Base-by-base conservation (phyloP, 1,140 invertebrate species). In the Anthonomus grandis region DNA sequence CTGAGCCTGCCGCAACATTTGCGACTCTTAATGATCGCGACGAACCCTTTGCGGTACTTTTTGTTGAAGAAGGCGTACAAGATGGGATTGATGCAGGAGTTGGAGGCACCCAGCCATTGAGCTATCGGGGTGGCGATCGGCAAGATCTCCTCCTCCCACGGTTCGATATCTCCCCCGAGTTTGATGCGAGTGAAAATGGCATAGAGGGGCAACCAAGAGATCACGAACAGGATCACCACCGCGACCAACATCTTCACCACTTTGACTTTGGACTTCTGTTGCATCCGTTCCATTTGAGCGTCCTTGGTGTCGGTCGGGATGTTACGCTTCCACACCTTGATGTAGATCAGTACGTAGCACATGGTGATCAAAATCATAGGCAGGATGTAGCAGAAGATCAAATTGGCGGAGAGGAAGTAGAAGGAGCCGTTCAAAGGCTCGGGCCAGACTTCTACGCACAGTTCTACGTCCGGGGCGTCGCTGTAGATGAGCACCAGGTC, bases 61-160 rank as follows among this genome's bases (percentile, higher is more conserved):
- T 95, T 93, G 73, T 96, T 97, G 77, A 97, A 96, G 73, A 93
- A 95, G 0, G 94, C 93, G 74, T 98, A 98, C n/a, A 98, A 82
- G 37, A 97, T 87, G 0, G 96, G 96, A 76, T 98, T 98, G 64
- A 98, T 93, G 79, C 93, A 97, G 22, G 92, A 95, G 73, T 98
- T 98, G 15, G 93, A 93, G 0, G 92, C 86, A 0, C 94, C 95
- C 2, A 98, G 78, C 95, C 95, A 98, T 74, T 98, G 95, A 0
- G 95, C 93, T 22, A 97, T 83, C 0, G 95, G 95, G 10, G 89
- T 87, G 0, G 88, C 85, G 1, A 93, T 83, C 10, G 86, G 83
- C 1, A 93, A 75, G 12, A 93, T 77, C 48, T 91, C 85, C 60
- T 91, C 86, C 65, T 91, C 89, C 79, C 82, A 86, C 2, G 81